Evolutionary conservation across 2,113 vertebrate species (phyloP), one percentile per base, ranked within the genome.

Genomic region (Oncorhynchus masou): DNA sequence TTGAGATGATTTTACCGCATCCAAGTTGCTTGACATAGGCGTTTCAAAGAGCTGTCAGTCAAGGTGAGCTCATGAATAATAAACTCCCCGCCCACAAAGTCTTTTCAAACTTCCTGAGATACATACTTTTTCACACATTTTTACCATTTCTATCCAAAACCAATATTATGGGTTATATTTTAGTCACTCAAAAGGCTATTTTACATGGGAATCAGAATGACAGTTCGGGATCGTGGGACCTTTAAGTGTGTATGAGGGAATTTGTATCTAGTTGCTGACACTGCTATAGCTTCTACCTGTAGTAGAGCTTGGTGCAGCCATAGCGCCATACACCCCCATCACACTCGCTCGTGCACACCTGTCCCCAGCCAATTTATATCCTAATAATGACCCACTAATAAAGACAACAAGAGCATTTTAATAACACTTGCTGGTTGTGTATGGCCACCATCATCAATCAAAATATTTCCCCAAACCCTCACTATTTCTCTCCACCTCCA

Each of bases 241-340:
- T 39, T 39, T 9, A 73, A 65, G 39, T 9, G 16, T 67, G 66
- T 70, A 73, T 48, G 77, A 51, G 73, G 75, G 79, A 87, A 76
- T 81, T 88, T 89, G 88, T 25, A 12, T 22, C 62, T 65, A 5
- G 62, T 65, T 22, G 85, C 89, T 91, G 91, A 92, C 87, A 87
- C 77, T 89, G 89, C 89, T 83, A 5, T 84, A 54, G 67, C 68
- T 24, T 77, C 65, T 76, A 83, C 82, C 84, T 80, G 39, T 2
- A 39, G 85, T 84, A 86, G 80, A 76, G 78, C 13, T 57, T 65
- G 7, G 24, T 65, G 71, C 51, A 57, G 16, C 51, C 22, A 81
- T 82, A 71, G 68, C 74, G 45, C 77, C 68, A 85, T 45, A 27
- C 67, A 77, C 60, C 51, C 75, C 83, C 84, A 87, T 8, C 74